These are phyloP conservation scores for Centropus unirufus DNA, from an alignment of 2,113 vertebrate species.

Conservation along the genomic window DNA sequence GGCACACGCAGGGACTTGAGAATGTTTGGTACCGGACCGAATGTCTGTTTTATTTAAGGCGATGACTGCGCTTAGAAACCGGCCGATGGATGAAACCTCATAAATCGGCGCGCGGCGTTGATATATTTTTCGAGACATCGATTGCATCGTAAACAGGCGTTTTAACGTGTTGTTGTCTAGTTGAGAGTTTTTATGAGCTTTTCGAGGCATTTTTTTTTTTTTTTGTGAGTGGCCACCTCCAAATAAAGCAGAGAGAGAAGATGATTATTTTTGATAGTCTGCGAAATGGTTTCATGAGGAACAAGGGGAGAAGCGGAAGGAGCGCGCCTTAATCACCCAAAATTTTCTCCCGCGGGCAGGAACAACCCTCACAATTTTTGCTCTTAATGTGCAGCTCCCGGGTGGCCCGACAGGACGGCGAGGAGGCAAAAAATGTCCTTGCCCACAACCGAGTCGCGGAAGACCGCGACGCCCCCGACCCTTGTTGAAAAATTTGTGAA, in stretches of 20 bases:
- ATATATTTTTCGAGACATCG: background rate
- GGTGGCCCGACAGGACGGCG: rapidly evolving
- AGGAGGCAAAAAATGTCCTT: background rate
- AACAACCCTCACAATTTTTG: background rate
- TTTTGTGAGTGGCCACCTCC: background rate
- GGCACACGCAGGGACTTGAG: background rate
- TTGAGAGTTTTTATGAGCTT: background rate
- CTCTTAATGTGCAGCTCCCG: background rate
- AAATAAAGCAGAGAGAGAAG: background rate
- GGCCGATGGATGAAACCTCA: background rate
- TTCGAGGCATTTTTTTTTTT: background rate
- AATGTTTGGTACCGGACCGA: background rate
- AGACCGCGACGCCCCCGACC: no score
- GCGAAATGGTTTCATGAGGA: background rate
- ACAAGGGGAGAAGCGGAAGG: background rate
- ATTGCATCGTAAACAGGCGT: background rate
- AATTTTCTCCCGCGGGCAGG: background rate
- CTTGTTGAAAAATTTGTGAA: no score
- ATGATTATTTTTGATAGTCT: background rate
- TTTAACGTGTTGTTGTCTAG: background rate
- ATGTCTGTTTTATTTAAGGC: background rate
- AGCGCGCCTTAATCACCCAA: background rate
- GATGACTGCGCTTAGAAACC: background rate
- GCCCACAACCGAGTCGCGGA: background rate
- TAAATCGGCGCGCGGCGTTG: background rate